A percentile compares a stretch with the other conserved stretches of the same genome.
phyloP scores from a whole-genome alignment of 2,797 vertebrate genomes.

The Enteromius afrohamiltoni region DNA sequence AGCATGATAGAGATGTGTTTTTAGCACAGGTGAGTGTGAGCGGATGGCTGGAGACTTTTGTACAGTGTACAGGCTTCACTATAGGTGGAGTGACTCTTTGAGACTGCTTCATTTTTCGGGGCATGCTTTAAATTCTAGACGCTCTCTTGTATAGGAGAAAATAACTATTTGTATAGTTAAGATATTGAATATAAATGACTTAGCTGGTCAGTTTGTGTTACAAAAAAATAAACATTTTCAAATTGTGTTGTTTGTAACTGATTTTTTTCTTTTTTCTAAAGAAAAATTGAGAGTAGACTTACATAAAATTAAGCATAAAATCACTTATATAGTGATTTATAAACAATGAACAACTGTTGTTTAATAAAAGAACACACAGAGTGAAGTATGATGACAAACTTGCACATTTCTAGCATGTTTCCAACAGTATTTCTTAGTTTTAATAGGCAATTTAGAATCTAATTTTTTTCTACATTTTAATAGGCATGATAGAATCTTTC shows the following conservation, averaged over 20 bases:
- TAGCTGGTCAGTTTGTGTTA: conserved; percentile 53
- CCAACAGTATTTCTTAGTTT: neutral
- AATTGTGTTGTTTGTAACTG: neutral
- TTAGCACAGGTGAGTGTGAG: conserved; percentile 13
- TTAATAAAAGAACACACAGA: neutral
- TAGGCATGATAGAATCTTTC: neutral
- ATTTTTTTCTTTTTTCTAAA: neutral
- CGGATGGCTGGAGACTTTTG: conserved; percentile 28
- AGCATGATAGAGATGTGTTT: conserved; percentile 6
- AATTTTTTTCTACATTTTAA: no score
- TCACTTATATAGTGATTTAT: neutral
- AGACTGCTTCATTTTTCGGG: conserved; percentile 79
- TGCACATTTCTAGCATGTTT: neutral
- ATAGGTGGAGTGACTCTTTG: conserved; percentile 69
- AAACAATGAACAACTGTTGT: neutral
- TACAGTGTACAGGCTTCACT: conserved; percentile 71
- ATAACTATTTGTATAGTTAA: conserved; percentile 64
- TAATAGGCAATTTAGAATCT: no score
- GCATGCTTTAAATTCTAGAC: conserved; percentile 64
- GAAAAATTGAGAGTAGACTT: neutral
- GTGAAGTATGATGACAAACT: neutral
- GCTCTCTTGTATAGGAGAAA: conserved; percentile 58
- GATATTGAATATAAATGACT: conserved; percentile 44
- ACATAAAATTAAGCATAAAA: neutral
- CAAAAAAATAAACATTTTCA: conserved; percentile 43